Conservation (phyloP, 2,113 vertebrate species). For the Tyto alba region DNA sequence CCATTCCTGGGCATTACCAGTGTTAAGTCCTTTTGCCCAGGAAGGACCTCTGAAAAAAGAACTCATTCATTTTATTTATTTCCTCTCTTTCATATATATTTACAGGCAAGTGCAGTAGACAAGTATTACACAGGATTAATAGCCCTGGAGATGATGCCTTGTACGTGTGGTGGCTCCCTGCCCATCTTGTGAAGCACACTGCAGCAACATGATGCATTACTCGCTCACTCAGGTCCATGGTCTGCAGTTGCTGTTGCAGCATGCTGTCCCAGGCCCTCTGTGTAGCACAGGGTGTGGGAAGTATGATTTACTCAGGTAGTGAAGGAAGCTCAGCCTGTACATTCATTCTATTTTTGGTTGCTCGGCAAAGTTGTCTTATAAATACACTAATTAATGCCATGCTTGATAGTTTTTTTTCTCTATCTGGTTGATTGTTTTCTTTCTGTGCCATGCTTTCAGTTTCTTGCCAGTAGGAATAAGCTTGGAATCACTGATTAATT, state of each 20-base stretch:
- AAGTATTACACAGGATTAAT: neutral
- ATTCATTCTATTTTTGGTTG: neutral
- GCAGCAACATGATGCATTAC: neutral
- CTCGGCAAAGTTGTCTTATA: neutral
- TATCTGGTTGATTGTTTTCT: neutral
- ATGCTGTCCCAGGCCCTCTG: neutral
- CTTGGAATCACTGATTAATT: neutral
- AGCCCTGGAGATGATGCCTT: neutral
- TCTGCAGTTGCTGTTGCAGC: neutral
- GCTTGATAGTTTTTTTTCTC: neutral
- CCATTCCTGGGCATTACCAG: neutral
- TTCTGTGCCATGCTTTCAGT: neutral
- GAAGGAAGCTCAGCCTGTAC: neutral
- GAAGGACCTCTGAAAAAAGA: neutral
- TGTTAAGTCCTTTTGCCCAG: neutral
- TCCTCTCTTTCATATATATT: neutral
- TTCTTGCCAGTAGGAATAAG: neutral
- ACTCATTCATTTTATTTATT: neutral
- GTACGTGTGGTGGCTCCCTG: neutral
- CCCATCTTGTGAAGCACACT: neutral
- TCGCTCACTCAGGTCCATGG: neutral
- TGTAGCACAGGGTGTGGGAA: neutral
- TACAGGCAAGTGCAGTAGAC: neutral
- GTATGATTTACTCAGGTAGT: neutral
- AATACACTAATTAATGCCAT: fast-evolving